These are phyloP conservation scores for Eustalomyia histrio DNA, from an alignment of 2,888 invertebrate species.

Conservation along the genomic window DNA sequence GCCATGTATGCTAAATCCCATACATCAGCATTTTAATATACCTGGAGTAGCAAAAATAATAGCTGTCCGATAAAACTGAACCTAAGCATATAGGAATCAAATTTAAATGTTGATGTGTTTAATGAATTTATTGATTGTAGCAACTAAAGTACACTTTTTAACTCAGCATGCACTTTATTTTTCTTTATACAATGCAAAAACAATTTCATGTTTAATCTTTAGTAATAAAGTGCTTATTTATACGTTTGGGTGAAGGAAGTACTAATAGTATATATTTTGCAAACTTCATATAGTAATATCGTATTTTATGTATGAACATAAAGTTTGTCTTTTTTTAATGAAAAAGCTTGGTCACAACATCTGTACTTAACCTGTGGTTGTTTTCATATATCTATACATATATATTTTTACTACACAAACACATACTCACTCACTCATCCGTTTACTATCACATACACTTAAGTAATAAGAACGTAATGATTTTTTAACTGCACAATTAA, in stretches of 20 bases:
- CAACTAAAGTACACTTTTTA: no score
- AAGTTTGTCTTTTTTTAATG: conserved; percentile 53
- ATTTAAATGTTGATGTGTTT: no score
- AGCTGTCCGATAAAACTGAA: no score
- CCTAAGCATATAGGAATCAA: no score
- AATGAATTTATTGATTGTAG: no score
- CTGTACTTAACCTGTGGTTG: conserved; percentile 50
- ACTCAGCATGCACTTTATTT: no score
- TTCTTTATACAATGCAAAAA: no score
- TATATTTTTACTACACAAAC: not conserved
- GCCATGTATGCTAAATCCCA: no score
- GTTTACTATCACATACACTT: conserved; percentile 1
- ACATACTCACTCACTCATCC: conserved; percentile 1
- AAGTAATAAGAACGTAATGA: conserved; percentile 44
- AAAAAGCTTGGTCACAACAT: conserved; percentile 55
- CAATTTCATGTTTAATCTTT: no score
- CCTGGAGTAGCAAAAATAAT: no score
- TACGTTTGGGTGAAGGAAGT: not conserved
- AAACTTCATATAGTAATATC: conserved; percentile 1
- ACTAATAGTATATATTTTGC: not conserved
- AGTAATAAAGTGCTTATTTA: not conserved
- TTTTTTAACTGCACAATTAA: conserved; percentile 55
- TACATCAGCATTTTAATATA: no score
- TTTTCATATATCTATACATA: not conserved
- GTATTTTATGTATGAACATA: conserved; percentile 53